Conservation (phyloP, 1,140 invertebrate genomes). For the Drosophila erecta region DNA sequence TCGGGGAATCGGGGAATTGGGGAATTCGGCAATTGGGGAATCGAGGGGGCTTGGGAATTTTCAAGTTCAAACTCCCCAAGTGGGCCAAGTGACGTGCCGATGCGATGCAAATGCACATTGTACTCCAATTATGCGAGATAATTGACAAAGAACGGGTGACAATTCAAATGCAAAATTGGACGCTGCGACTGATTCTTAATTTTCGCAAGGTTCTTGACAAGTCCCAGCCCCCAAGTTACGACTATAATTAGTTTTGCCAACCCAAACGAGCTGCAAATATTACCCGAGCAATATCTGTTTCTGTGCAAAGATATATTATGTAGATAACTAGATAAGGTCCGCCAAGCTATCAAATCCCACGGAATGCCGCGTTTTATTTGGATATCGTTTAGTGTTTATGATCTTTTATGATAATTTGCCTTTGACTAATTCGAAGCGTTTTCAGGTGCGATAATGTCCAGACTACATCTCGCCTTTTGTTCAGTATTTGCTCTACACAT, state of each 20-base stretch:
- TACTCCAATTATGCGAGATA: constrained; percentile 71
- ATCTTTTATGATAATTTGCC: constrained; percentile 24
- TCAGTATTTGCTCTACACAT: constrained; percentile 28
- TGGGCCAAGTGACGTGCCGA: constrained; percentile 51
- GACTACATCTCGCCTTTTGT: constrained; percentile 22
- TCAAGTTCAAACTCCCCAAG: constrained; percentile 70
- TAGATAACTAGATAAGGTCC: constrained; percentile 1
- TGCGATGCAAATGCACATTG: constrained; percentile 53
- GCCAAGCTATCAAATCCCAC: constrained; percentile 14
- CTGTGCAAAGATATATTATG: constrained; percentile 3
- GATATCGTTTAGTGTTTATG: constrained; percentile 24
- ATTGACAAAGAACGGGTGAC: constrained; percentile 77
- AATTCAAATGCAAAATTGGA: constrained; percentile 65
- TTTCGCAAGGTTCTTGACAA: constrained; percentile 49
- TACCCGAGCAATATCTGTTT: constrained; percentile 14
- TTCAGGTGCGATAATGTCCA: constrained; percentile 28
- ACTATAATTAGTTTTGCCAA: constrained; percentile 69
- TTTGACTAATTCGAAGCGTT: constrained; percentile 30
- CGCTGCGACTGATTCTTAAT: constrained; percentile 19
- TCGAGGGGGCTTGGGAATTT: constrained; percentile 7
- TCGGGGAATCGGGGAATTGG: not conserved
- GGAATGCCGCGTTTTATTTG: constrained; percentile 9
- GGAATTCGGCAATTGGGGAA: not conserved
- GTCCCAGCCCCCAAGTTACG: constrained; percentile 8
- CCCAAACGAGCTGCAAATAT: constrained; percentile 17